A percentile compares a stretch with the other conserved stretches of the same genome.
Evolutionary conservation across 2,113 vertebrate species (phyloP).

Genomic region (Catagonus wagneri): DNA sequence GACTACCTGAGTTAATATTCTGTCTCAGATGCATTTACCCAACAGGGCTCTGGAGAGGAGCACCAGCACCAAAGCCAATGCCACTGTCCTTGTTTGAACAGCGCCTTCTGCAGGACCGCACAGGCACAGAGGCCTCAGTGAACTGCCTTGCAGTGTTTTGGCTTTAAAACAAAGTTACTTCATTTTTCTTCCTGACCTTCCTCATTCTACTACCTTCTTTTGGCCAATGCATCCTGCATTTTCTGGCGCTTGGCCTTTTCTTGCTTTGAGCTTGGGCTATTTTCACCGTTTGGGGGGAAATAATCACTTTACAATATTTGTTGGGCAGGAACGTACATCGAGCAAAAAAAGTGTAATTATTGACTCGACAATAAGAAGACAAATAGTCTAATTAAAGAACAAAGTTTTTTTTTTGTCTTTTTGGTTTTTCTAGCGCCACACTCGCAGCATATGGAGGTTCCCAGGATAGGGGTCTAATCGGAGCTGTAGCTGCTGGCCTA

Average conservation of each 20-base stretch:
- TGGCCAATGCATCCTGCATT: background rate
- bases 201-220: constrained; percentile 10
- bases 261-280: background rate
- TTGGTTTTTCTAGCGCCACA: too few species aligned
- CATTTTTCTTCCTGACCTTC: constrained; percentile 20
- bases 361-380: background rate
- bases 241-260: background rate
- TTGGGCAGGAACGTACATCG: background rate
- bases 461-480: too few species aligned
- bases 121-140: background rate
- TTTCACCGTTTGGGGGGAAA: background rate
- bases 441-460: too few species aligned
- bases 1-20: too few species aligned
- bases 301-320: background rate
- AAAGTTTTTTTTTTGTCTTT: too few species aligned
- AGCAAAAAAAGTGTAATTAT: background rate
- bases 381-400: background rate
- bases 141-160: background rate
- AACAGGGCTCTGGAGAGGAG: background rate
- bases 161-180: constrained; percentile 20
- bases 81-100: background rate
- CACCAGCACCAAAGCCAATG: background rate
- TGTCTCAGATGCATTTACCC: background rate
- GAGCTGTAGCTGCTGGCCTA: too few species aligned
- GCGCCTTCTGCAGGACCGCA: background rate